Base-by-base conservation (phyloP, 2,797 vertebrate species). In the Trematomus bernacchii region DNA sequence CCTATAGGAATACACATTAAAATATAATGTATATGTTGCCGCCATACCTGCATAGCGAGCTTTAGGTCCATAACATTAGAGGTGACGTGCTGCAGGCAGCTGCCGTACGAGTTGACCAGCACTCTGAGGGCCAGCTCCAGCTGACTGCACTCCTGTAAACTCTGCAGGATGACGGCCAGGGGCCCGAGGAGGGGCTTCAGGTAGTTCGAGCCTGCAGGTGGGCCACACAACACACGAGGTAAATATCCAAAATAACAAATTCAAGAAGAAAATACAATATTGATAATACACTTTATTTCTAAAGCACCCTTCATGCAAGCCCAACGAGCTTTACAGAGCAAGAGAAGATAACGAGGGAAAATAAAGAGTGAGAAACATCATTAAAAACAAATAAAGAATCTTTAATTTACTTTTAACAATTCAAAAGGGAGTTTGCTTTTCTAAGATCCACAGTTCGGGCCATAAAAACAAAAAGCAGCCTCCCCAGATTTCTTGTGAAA, bases 111-210 rank as follows among this genome's bases (percentile, higher is more conserved):
- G 66, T 92, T 92, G 40, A 96, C 55, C 0, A 96, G 90, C 9
- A 98, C 94, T 52, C 93, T 85, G n/a, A 99, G 90, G n/a, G 96
- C 95, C 83, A 99, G 85, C 82, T 98, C 96, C 50, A 96, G 94
- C 80, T 99, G 98, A 86, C 96, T 98, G 83, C 96, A 96, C 88
- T 99, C 98, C 87, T 96, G 96, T 23, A 99, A 93, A 93, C 92
- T 97, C 90, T 96, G 96, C 7, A 98, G 85, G 91, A 97, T 93
- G 64, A 93, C 92, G 27, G 77, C 78, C 83, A 98, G 91, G 23
- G 96, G 96, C 7, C 65, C 85, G 61, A 94, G 83, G 40, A 96
- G 84, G 0, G 94, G 94, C 54, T 54, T 59, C 27, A 97, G 89
- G 10, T 94, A 91, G 85, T 95, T 96, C 40, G 79, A 86, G 58